Evolutionary conservation across 1,140 invertebrate species (phyloP), one percentile per base, ranked within the genome.

Genomic region (Hesperophylax magnus): DNA sequence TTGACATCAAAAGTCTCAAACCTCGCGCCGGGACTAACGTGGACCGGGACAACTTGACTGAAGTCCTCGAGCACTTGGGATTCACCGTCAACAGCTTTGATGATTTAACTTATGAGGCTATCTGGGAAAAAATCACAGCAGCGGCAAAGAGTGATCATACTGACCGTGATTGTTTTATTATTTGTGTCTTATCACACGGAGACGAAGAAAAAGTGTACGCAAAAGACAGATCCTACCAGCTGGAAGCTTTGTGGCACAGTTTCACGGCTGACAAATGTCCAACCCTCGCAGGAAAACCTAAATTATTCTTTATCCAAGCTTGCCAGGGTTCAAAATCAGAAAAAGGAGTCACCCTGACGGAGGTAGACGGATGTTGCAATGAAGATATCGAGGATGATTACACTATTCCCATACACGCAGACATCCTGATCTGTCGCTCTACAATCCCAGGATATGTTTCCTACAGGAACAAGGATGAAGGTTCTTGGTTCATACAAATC

Each of bases 401-500:
- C 91, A 6, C 97, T 97, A 98, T 99, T 87, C 98, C 98, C 14
- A 92, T 93, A 77, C 95, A 98, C 88, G 97, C 98, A 22, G 98
- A 99, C 88, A 98, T 98, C 88, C 90, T 99, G 11, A 96, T 99
- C 85, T 95, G 95, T 17, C 99, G 97, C 88, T 98, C 97, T 9
- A 98, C 97, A 27, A 95, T 98, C 77, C 95, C 97, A 87, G 97
- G 97, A 94, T 91, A 89, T 88, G 99, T 94, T 88, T 98, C 97
- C 0, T 99, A 98, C 98, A 92, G 98, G 79, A 99, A 99, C 86
- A 97, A 96, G 11, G 95, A 94, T 39, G 91, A 93, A 58, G 96
- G 97, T 14, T 98, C 97, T 0, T 99, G 98, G 98, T 99, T 98
- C 86, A 95, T 99, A 88, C 97, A 99, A 91, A 95, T 97, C 2